phyloP scores from a whole-genome alignment of 2,888 invertebrate genomes.

The Agriotes lineatus region DNA sequence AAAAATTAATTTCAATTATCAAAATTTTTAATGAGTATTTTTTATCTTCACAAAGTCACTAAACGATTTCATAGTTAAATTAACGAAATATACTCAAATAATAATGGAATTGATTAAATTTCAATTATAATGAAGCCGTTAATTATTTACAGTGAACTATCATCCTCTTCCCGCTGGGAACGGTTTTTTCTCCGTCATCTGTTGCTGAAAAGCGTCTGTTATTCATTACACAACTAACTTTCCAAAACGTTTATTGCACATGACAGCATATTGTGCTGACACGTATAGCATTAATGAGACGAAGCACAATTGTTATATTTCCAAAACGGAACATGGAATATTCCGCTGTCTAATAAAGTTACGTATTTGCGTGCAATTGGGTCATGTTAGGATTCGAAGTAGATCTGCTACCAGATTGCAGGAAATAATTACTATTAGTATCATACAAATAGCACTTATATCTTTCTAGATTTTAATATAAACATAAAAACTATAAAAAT shows the following conservation, averaged over 20 bases:
- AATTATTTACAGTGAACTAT: conserved; percentile 4
- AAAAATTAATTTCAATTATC: too few relatives aligned
- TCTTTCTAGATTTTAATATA: too few relatives aligned
- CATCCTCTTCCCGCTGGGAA: neutral
- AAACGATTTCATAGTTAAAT: too few relatives aligned
- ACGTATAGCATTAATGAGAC: neutral
- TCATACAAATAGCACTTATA: too few relatives aligned
- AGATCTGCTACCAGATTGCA: too few relatives aligned
- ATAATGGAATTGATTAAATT: too few relatives aligned
- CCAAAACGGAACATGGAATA: neutral
- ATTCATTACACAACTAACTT: conserved; percentile 9
- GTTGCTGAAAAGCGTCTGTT: conserved; percentile 24
- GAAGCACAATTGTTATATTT: neutral
- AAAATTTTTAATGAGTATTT: too few relatives aligned
- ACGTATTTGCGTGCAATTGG: neutral
- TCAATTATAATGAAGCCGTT: neutral
- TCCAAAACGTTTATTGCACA: conserved; percentile 15
- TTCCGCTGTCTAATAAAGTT: neutral
- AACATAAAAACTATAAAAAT: too few relatives aligned
- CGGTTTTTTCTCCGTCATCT: conserved; percentile 13
- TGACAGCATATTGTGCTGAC: conserved; percentile 10
- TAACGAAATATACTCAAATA: too few relatives aligned
- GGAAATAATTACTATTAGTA: too few relatives aligned
- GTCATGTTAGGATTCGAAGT: too few relatives aligned
- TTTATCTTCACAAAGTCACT: too few relatives aligned